Evolutionary conservation across 2,113 vertebrate species (phyloP).

Genomic region (Murina feae): DNA sequence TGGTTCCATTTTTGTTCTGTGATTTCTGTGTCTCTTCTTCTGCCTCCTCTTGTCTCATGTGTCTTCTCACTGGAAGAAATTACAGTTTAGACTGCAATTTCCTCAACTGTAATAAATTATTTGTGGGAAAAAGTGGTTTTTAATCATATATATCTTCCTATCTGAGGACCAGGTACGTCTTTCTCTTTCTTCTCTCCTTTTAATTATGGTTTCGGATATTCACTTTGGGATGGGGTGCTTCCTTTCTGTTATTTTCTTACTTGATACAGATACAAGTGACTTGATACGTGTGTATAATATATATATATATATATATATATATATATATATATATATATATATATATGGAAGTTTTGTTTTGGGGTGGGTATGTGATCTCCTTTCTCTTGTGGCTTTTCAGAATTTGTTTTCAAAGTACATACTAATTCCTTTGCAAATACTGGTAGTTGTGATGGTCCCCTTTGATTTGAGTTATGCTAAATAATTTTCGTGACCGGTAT

Average conservation of each 20-base stretch:
- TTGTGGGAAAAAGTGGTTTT: conserved; percentile 28
- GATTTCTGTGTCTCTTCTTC: conserved; percentile 50
- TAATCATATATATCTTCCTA: conserved; percentile 23
- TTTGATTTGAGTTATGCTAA: background rate
- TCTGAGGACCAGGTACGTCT: conserved; percentile 46
- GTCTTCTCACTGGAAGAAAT: conserved; percentile 57
- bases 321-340: background rate
- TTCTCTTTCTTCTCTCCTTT: conserved; percentile 39
- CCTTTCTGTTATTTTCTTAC: conserved; percentile 1
- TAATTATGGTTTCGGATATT: conserved; percentile 23
- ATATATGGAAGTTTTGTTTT: background rate
- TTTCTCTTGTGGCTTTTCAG: background rate
- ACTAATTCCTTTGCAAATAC: conserved; percentile 13
- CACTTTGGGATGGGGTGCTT: background rate
- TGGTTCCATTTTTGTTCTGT: conserved; percentile 48
- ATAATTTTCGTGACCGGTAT: background rate
- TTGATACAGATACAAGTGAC: too few species aligned
- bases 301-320: too few species aligned
- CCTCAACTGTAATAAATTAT: conserved; percentile 64
- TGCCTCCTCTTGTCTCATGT: conserved; percentile 62
- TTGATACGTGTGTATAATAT: too few species aligned
- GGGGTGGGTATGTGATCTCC: background rate
- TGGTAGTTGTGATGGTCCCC: background rate
- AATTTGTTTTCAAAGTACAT: background rate
- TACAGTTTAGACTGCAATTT: conserved; percentile 67